Evolutionary conservation across 2,888 invertebrate species (phyloP).

Genomic region (Andrena marginata): DNA sequence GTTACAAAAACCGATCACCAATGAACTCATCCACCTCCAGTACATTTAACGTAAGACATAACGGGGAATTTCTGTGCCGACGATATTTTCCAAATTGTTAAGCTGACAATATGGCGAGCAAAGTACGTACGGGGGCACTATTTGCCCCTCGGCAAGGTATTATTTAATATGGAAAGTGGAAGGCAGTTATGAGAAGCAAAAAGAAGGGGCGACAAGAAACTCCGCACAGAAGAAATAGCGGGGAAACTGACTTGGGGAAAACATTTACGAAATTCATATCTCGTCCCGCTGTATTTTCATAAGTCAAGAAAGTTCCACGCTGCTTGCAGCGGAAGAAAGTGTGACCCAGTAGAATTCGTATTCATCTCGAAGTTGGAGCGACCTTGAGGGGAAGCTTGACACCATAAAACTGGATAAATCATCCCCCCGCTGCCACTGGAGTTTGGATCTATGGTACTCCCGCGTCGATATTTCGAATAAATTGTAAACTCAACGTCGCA

Average conservation of each 20-base stretch:
- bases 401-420: conserved; percentile 11
- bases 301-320: conserved; percentile 16
- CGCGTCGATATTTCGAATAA: not conserved
- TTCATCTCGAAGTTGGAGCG: conserved; percentile 20
- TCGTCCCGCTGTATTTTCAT: not conserved
- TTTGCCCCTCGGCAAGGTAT: no score
- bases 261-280: conserved; percentile 24
- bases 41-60: no score
- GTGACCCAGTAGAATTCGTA: conserved; percentile 3
- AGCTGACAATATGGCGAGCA: no score
- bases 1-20: no score
- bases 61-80: no score
- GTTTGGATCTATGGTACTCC: not conserved
- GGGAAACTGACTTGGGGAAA: conserved; percentile 1
- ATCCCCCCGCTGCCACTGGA: not conserved
- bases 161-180: conserved; percentile 6
- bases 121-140: no score
- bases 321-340: conserved; percentile 1
- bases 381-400: conserved; percentile 1
- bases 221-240: not conserved
- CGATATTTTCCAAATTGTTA: no score
- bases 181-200: not conserved
- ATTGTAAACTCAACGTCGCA: not conserved
- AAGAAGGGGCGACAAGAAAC: not conserved
- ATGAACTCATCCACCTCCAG: no score